A percentile compares a stretch with the other conserved stretches of the same genome.
These are phyloP conservation scores for Acromyrmex heyeri DNA, from an alignment of 1,140 invertebrate genomes.

Conservation along the genomic window DNA sequence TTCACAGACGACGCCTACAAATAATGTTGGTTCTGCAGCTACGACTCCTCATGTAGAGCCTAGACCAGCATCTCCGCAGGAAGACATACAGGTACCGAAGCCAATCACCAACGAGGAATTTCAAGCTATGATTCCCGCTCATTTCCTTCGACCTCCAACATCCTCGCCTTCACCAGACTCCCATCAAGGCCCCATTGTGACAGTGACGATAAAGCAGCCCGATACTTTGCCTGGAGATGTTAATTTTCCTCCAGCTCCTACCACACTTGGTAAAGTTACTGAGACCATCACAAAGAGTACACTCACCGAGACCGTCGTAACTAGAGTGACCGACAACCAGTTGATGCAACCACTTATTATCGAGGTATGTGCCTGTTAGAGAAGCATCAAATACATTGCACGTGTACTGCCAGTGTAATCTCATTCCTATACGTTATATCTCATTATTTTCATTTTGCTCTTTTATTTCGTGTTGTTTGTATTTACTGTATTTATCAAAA, in stretches of 20 bases:
- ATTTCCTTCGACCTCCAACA: conserved; percentile 91
- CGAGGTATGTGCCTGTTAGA: conserved; percentile 90
- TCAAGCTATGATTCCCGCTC: conserved; percentile 96
- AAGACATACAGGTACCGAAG: conserved; percentile 89
- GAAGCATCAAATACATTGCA: conserved; percentile 64
- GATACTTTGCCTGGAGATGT: conserved; percentile 87
- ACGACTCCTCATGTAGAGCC: conserved; percentile 68
- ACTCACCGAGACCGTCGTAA: conserved; percentile 97
- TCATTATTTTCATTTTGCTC: conserved; percentile 1
- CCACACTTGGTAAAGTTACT: conserved; percentile 93
- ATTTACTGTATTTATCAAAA: neutral
- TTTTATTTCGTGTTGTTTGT: neutral
- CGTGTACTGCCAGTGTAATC: neutral
- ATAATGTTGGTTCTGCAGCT: conserved; percentile 54
- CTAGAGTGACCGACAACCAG: conserved; percentile 96
- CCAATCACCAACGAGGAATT: conserved; percentile 96
- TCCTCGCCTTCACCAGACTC: conserved; percentile 86
- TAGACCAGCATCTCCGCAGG: conserved; percentile 80
- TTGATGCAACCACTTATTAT: conserved; percentile 93
- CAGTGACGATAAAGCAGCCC: conserved; percentile 91
- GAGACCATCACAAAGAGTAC: conserved; percentile 98
- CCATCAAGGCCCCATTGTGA: conserved; percentile 88
- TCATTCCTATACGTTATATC: neutral
- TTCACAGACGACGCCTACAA: conserved; percentile 77
- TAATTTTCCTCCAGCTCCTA: conserved; percentile 93